Evolutionary conservation across 2,888 invertebrate genomes (phyloP).

Genomic region (Alloplasta piceator): DNA sequence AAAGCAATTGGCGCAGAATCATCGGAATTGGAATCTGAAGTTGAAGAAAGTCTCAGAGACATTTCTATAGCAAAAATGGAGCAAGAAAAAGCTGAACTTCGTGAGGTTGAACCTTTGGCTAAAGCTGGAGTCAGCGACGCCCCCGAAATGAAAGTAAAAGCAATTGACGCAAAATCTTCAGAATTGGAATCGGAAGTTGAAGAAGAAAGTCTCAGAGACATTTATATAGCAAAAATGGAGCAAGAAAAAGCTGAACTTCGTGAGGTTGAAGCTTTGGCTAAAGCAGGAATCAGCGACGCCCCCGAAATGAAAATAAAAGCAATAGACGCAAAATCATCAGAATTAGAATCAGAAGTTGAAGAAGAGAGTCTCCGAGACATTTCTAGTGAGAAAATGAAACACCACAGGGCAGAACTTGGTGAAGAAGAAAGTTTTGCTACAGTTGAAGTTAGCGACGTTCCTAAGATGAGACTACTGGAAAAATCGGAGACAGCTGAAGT

Average conservation of each 20-base stretch:
- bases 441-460: constrained; percentile 1
- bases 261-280: constrained; percentile 3
- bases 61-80: constrained; percentile 30
- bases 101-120: constrained; percentile 9
- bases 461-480: not conserved
- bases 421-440: constrained; percentile 11
- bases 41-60: too few species aligned
- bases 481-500: not conserved
- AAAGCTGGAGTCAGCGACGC: constrained; percentile 6
- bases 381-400: constrained; percentile 7
- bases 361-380: constrained; percentile 27
- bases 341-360: constrained; percentile 25
- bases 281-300: constrained; percentile 7
- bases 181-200: constrained; percentile 67
- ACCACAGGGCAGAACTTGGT: constrained; percentile 24
- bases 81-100: constrained; percentile 29
- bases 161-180: too few species aligned
- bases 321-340: constrained; percentile 6
- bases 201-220: constrained; percentile 66
- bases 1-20: too few species aligned
- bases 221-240: constrained; percentile 29
- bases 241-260: constrained; percentile 39
- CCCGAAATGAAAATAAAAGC: constrained; percentile 13
- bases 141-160: not conserved
- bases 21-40: too few species aligned